Percentiles rank a stretch among this genome's conserved stretches.
phyloP scores from a whole-genome alignment of 2,888 invertebrate genomes.

The Oxyscelio sp. region DNA sequence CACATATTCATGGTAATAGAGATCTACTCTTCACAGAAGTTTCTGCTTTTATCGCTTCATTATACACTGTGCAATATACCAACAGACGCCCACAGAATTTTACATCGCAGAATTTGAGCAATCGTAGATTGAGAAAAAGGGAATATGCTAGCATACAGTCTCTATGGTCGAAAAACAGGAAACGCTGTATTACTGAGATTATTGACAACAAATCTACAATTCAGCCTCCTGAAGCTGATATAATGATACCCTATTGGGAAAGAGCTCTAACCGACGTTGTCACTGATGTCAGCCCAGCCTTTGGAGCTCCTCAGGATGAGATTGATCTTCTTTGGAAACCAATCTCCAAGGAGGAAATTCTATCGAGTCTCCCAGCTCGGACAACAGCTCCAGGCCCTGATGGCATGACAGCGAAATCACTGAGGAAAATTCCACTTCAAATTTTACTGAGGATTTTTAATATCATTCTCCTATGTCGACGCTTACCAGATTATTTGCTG shows the following conservation, averaged over 20 bases:
- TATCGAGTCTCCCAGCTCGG: background rate
- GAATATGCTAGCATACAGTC: background rate
- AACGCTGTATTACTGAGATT: background rate
- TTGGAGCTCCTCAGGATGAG: too few species aligned
- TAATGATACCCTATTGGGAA: background rate
- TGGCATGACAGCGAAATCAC: constrained; percentile 45
- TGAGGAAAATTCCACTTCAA: constrained; percentile 43
- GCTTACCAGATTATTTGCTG: background rate
- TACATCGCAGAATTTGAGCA: too few species aligned
- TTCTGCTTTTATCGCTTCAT: too few species aligned
- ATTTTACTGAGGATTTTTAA: constrained; percentile 68
- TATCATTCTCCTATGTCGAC: constrained; percentile 10
- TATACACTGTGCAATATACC: too few species aligned
- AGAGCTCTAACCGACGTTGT: background rate
- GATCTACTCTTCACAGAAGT: too few species aligned
- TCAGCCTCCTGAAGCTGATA: background rate
- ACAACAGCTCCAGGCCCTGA: constrained; percentile 72
- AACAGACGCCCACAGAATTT: too few species aligned
- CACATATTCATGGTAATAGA: too few species aligned
- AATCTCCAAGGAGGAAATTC: too few species aligned
- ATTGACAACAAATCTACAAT: background rate
- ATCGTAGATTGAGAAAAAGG: too few species aligned
- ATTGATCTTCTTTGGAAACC: too few species aligned
- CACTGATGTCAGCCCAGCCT: background rate
- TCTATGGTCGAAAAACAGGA: background rate